Conservation (phyloP, 2,888 invertebrate genomes). For the Carcina quercana region DNA sequence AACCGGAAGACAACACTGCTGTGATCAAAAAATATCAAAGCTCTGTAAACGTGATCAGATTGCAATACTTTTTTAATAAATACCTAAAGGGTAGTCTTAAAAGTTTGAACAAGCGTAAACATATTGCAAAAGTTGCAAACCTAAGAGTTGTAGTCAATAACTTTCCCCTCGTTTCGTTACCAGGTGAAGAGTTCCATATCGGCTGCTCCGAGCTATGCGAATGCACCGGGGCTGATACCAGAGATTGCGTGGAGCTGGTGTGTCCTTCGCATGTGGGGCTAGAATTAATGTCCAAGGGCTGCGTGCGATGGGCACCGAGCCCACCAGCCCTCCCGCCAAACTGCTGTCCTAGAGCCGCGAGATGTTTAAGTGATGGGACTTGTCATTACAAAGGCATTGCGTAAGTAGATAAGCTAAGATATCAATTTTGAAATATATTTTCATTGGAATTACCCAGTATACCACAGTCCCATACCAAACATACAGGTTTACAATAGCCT, state of each 20-base stretch:
- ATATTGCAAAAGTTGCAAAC: not conserved
- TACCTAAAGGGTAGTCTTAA: too few relatives aligned
- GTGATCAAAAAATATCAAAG: too few relatives aligned
- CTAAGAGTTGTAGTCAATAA: not conserved
- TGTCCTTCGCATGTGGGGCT: constrained; percentile 90
- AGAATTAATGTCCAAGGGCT: constrained; percentile 89
- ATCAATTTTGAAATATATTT: not conserved
- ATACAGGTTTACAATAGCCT: too few relatives aligned
- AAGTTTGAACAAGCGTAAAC: not conserved
- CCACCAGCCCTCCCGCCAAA: constrained; percentile 84
- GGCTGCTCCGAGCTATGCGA: constrained; percentile 86
- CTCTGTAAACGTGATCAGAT: too few relatives aligned
- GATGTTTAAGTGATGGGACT: constrained; percentile 87
- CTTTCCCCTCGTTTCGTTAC: not conserved
- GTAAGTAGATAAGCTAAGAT: constrained; percentile 32
- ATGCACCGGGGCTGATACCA: constrained; percentile 77
- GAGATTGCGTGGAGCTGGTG: constrained; percentile 85
- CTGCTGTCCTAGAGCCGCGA: constrained; percentile 87
- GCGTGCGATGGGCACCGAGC: constrained; percentile 89
- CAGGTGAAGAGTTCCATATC: constrained; percentile 86
- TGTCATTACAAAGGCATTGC: constrained; percentile 81
- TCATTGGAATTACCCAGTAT: not conserved
- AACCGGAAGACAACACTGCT: too few relatives aligned
- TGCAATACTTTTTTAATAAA: too few relatives aligned
- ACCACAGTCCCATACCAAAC: too few relatives aligned